Evolutionary conservation across 2,113 vertebrate species (phyloP).

Genomic region (Nansenia antarctica): DNA sequence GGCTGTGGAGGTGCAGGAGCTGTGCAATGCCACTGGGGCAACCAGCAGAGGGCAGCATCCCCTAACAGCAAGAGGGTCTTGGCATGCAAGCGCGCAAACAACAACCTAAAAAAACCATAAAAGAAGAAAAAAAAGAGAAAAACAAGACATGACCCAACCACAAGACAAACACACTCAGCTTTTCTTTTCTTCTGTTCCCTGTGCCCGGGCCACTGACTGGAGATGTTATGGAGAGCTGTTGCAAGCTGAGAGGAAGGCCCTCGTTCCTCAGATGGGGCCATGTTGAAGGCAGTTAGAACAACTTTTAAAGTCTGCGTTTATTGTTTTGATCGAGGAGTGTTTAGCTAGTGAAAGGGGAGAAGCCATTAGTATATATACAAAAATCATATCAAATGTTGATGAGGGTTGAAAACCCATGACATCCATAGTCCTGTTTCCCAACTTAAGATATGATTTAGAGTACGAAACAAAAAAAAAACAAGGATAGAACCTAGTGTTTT

Average conservation of each 20-base stretch:
- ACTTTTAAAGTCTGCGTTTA: slow-evolving; percentile 21
- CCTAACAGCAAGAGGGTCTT: slow-evolving; percentile 48
- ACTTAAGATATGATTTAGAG: slow-evolving; percentile 23
- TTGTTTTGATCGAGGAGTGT: slow-evolving; percentile 17
- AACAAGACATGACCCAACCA: slow-evolving; percentile 40
- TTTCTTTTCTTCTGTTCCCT: slow-evolving; percentile 58
- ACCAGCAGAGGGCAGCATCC: slow-evolving; percentile 65
- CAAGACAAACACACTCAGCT: slow-evolving; percentile 47
- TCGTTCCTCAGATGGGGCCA: slow-evolving; percentile 17
- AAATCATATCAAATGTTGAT: background rate
- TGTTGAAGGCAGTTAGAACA: slow-evolving; percentile 20
- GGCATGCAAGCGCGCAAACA: slow-evolving; percentile 41
- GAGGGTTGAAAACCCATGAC: slow-evolving; percentile 11
- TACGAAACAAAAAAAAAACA: slow-evolving; percentile 8
- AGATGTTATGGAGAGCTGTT: slow-evolving; percentile 25
- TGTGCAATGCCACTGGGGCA: slow-evolving; percentile 40
- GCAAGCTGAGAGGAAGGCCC: slow-evolving; percentile 22
- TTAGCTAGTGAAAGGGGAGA: background rate
- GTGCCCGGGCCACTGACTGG: slow-evolving; percentile 40
- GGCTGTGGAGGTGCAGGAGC: slow-evolving; percentile 26
- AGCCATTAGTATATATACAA: slow-evolving; percentile 22
- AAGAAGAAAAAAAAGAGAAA: slow-evolving; percentile 21
- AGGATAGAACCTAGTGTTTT: slow-evolving; percentile 30
- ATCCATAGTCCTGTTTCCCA: slow-evolving; percentile 10
- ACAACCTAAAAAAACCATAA: slow-evolving; percentile 33